Evolutionary conservation across 2,888 invertebrate genomes (phyloP).

Genomic region (Erannis defoliaria): DNA sequence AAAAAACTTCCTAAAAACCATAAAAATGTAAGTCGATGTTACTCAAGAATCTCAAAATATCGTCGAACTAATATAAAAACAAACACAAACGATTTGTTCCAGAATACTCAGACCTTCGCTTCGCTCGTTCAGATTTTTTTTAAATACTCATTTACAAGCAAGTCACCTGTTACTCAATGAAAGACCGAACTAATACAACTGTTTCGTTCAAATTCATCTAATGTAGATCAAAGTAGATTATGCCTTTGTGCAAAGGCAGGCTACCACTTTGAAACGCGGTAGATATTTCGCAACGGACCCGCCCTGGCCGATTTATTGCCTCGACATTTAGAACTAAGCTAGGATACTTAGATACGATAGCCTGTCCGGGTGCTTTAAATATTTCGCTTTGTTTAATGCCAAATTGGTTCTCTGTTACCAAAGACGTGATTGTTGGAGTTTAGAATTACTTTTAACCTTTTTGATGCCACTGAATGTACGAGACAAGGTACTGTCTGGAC

Average conservation of each 20-base stretch:
- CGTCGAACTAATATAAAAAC: too few species aligned
- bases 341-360: conserved; percentile 14
- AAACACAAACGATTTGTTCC: too few species aligned
- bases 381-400: neutral
- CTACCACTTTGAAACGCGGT: conserved; percentile 22
- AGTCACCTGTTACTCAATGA: conserved; percentile 4
- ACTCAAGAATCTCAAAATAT: too few species aligned
- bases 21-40: too few species aligned
- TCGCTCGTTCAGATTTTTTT: too few species aligned
- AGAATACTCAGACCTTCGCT: neutral
- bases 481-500: too few species aligned
- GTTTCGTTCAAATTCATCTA: conserved; percentile 9
- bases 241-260: conserved; percentile 31
- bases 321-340: conserved; percentile 34
- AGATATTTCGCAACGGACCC: conserved; percentile 27
- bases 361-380: conserved; percentile 1
- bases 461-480: neutral
- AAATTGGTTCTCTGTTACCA: neutral
- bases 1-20: too few species aligned
- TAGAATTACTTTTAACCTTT: neutral
- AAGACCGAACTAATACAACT: conserved; percentile 1
- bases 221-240: conserved; percentile 14
- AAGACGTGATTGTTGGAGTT: neutral
- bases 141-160: neutral
- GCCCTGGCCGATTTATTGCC: conserved; percentile 28